These are phyloP conservation scores for Emydura subglobosa DNA, from an alignment of 2,113 vertebrate species.

Conservation along the genomic window DNA sequence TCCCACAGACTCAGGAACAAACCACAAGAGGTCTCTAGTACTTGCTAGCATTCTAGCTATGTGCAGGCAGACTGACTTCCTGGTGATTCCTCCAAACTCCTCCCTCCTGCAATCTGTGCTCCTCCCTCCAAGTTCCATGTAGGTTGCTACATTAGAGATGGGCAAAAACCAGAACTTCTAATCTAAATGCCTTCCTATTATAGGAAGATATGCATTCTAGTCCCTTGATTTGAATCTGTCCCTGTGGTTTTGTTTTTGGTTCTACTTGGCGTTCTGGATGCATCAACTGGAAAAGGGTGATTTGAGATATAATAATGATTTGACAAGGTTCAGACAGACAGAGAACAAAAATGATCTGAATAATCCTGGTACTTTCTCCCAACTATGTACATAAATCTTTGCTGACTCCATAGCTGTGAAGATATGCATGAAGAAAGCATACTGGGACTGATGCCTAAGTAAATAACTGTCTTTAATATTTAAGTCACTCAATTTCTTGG, in stretches of 20 bases:
- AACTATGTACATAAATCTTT: background rate
- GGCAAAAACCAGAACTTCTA: background rate
- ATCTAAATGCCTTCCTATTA: background rate
- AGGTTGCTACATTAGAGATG: background rate
- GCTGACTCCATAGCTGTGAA: background rate
- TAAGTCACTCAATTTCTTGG: constrained; percentile 24
- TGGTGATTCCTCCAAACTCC: background rate
- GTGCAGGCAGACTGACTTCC: background rate
- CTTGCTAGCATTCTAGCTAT: background rate
- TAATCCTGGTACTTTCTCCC: background rate
- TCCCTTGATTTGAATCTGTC: background rate
- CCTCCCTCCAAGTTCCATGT: background rate
- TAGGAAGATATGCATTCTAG: background rate
- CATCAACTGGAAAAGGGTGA: background rate
- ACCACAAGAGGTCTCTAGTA: background rate
- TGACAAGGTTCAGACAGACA: background rate
- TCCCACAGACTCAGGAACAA: background rate
- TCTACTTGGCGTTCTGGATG: background rate
- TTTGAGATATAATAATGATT: background rate
- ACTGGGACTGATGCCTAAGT: constrained; percentile 37
- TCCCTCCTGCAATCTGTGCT: background rate
- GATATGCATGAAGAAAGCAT: constrained; percentile 15
- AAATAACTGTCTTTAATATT: constrained; percentile 58
- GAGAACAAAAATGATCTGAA: background rate
- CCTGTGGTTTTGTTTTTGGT: background rate